A percentile compares a stretch with the other conserved stretches of the same genome.
These are phyloP conservation scores for Rhagologus leucostigma DNA, from an alignment of 2,113 vertebrate species.

Conservation along the genomic window DNA sequence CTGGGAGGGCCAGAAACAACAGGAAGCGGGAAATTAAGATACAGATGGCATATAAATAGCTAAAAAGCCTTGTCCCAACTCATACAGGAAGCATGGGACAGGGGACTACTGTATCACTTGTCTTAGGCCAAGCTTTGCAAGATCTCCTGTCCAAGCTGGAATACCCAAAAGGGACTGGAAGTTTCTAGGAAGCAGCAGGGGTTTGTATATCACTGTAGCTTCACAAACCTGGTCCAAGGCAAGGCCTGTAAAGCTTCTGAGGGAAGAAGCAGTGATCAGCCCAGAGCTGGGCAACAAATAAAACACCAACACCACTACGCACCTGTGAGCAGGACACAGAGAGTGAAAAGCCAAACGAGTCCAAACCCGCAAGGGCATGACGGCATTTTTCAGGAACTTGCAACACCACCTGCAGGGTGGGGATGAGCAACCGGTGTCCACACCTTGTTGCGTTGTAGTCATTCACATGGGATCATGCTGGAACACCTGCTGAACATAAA, in stretches of 20 bases:
- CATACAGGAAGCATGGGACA: background rate
- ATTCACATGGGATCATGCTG: background rate
- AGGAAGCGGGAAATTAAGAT: background rate
- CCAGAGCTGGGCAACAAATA: background rate
- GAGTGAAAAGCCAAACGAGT: background rate
- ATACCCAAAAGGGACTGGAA: background rate
- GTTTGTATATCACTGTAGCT: background rate
- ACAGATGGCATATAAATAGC: background rate
- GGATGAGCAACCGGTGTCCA: constrained; percentile 14
- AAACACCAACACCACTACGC: background rate
- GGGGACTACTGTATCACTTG: background rate
- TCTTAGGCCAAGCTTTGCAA: background rate
- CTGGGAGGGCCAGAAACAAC: background rate
- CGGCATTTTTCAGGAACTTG: constrained; percentile 49
- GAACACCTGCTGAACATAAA: background rate
- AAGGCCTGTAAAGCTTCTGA: background rate
- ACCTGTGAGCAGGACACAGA: background rate
- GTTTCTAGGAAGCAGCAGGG: background rate
- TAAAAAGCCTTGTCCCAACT: background rate
- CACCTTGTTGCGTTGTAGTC: constrained; percentile 2
- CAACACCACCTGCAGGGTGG: constrained; percentile 19
- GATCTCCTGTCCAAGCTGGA: background rate
- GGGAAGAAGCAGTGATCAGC: background rate
- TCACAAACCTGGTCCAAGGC: background rate
- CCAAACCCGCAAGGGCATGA: constrained; percentile 10